Evolutionary conservation across 2,113 vertebrate species (phyloP).

Genomic region (Leucoraja erinaceus): DNA sequence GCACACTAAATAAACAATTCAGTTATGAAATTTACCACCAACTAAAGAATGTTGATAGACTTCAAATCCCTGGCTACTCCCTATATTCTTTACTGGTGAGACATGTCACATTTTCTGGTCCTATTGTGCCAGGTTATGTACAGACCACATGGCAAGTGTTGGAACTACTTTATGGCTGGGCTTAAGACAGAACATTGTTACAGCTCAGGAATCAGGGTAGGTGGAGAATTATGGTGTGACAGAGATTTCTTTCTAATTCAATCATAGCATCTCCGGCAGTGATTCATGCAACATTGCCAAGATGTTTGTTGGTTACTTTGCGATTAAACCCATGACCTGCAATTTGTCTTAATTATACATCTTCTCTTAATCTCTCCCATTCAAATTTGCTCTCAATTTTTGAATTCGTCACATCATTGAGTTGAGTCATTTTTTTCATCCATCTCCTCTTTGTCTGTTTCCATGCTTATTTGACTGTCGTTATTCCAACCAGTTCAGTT

Average conservation of each 20-base stretch:
- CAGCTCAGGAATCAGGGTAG: not conserved
- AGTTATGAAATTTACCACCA: not conserved
- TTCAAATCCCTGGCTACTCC: not conserved
- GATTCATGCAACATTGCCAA: not conserved
- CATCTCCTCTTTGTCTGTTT: not conserved
- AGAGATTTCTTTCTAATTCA: not conserved
- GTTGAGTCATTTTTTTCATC: not conserved
- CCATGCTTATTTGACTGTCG: not conserved
- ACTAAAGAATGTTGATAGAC: not conserved
- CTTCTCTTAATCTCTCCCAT: not conserved
- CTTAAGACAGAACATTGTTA: not conserved
- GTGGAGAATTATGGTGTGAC: not conserved
- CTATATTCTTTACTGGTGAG: not conserved
- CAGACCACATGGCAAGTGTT: no score
- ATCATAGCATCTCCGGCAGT: not conserved
- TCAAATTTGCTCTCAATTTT: not conserved
- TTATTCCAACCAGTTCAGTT: constrained; percentile 5
- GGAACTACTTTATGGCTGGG: not conserved
- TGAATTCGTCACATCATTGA: not conserved
- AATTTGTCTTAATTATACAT: not conserved
- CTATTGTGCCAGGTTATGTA: no score
- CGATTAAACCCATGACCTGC: not conserved
- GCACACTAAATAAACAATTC: not conserved
- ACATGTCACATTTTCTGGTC: not conserved
- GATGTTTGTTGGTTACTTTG: not conserved